Evolutionary conservation across 2,113 vertebrate genomes (phyloP).

Genomic region (Anguilla japonica): DNA sequence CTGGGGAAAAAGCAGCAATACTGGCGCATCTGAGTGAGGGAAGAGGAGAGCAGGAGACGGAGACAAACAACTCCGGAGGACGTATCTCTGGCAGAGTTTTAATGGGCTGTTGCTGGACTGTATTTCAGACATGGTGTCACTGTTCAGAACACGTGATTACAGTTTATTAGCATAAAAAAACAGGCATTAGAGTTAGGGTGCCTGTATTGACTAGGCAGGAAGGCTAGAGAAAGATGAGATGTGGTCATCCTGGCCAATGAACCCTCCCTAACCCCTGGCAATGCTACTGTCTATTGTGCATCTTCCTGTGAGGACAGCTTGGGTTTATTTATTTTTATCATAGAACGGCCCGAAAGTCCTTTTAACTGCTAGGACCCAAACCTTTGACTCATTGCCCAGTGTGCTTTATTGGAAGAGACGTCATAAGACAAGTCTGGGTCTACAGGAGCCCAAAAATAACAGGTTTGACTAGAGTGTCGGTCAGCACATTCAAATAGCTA

Average conservation of each 20-base stretch:
- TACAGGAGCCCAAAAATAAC: neutral
- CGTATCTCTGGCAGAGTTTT: neutral
- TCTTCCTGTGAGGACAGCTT: no score
- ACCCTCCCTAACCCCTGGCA: no score
- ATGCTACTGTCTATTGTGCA: no score
- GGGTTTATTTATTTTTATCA: no score
- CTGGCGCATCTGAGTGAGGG: slow-evolving; percentile 19
- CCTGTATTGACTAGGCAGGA: no score
- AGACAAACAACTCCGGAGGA: neutral
- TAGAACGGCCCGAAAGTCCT: no score
- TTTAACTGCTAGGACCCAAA: no score
- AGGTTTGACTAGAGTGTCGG: neutral
- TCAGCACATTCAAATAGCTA: neutral
- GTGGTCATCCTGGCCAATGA: no score
- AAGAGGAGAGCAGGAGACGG: slow-evolving; percentile 35
- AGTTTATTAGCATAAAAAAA: slow-evolving; percentile 42
- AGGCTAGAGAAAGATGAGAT: no score
- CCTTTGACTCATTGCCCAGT: no score
- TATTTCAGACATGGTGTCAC: neutral
- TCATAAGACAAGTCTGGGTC: no score
- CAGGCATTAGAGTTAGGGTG: neutral
- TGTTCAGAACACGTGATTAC: slow-evolving; percentile 40
- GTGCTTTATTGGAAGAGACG: no score
- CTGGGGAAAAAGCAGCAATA: neutral
- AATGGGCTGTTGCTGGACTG: neutral